Evolutionary conservation across 2,888 invertebrate genomes (phyloP), one percentile per base, ranked within the genome.

Genomic region (Dicyrtomina minuta): DNA sequence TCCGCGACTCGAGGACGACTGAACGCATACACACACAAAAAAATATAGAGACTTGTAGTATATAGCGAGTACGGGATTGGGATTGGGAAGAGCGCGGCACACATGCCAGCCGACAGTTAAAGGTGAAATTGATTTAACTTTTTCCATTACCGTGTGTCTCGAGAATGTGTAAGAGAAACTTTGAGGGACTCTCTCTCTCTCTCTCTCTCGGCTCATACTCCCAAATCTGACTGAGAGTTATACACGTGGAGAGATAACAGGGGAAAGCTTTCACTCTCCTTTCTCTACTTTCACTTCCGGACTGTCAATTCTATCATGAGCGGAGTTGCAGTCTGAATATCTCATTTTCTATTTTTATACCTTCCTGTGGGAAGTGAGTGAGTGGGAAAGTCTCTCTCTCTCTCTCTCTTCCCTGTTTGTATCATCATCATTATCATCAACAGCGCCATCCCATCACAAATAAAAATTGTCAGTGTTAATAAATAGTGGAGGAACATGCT

Each of bases 91-190:
- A 5, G 33, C 3, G 33, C 8, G 33, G 8, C 33, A 33, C 33
- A 33, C 58, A 58, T 26, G 33, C 33, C 39, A n/a, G 12, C 6
- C 10, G 24, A 39, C n/a, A 58, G 17, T 39, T 17, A 39, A 15
- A 33, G 58, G 33, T 58, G 58, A 58, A 58, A 58, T 58, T 58
- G 58, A 58, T 58, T 58, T 39, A 58, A 58, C 58, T 58, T 58
- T 58, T 39, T 58, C 33, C 58, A 58, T 58, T 58, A n/a, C n/a
- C n/a, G n/a, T 58, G n/a, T 15, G 39, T 58, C 58, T 15, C 33
- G 33, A 33, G 33, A 33, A 33, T 33, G 33, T 33, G 33, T 33
- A 8, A 33, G 8, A 8, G 33, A 33, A 33, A 33, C 33, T n/a
- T n/a, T n/a, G n/a, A n/a, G 22, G 2, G 8, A 39, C 39, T 58